These are phyloP conservation scores for Drosophila lacteicornis DNA, from an alignment of 1,140 invertebrate genomes.

Conservation along the genomic window DNA sequence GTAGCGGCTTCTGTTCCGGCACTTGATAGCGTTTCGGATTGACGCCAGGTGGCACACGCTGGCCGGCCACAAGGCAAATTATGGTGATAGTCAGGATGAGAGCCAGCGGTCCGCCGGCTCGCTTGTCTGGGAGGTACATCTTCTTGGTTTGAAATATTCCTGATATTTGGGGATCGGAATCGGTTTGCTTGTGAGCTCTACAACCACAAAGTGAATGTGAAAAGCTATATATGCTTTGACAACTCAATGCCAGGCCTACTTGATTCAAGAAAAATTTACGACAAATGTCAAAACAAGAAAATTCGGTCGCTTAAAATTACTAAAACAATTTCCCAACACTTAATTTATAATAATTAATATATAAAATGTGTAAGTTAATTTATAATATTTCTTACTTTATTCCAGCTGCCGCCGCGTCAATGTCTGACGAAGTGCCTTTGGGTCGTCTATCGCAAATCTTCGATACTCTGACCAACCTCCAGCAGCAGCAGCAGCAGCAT, in stretches of 20 bases:
- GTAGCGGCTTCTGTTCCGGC: slow-evolving; percentile 41
- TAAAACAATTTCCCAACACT: no score
- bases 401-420: slow-evolving; percentile 60
- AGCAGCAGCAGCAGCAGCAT: slow-evolving; percentile 85
- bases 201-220: slow-evolving; percentile 45
- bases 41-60: slow-evolving; percentile 87
- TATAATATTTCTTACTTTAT: background rate
- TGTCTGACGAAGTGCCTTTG: slow-evolving; percentile 87
- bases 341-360: no score
- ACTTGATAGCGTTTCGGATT: slow-evolving; percentile 88
- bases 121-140: slow-evolving; percentile 42
- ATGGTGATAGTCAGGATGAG: background rate
- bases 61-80: slow-evolving; percentile 50
- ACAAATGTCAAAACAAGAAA: no score
- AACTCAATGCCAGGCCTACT: background rate
- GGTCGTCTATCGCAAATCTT: slow-evolving; percentile 91
- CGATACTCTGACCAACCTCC: slow-evolving; percentile 90
- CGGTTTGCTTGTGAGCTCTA: slow-evolving; percentile 32
- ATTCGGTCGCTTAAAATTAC: no score
- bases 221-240: background rate
- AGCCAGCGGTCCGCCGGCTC: slow-evolving; percentile 38
- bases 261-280: accelerated
- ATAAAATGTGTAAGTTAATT: no score
- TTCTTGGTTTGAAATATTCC: no score
- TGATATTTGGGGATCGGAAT: no score